phyloP scores from a whole-genome alignment of 2,113 vertebrate species.

The Nipponia nippon region DNA sequence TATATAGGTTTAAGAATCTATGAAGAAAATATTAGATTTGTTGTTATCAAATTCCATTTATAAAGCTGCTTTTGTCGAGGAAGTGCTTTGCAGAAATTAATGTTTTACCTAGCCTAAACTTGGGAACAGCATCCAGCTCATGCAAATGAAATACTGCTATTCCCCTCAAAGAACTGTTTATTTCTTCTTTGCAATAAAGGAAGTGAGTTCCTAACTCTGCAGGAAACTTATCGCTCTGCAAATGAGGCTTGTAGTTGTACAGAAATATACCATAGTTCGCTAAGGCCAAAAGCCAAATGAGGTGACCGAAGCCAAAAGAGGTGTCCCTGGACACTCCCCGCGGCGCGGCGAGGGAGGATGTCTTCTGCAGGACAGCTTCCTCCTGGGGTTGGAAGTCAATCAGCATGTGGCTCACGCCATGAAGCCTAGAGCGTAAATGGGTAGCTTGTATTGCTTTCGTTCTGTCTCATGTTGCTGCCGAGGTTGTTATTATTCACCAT shows the following conservation, averaged over 20 bases:
- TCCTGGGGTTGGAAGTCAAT: slow-evolving; percentile 2
- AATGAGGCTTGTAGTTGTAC: neutral
- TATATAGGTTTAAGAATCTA: neutral
- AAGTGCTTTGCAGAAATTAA: neutral
- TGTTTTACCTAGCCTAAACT: neutral
- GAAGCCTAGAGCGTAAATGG: neutral
- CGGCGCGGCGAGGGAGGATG: neutral
- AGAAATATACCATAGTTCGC: neutral
- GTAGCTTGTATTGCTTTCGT: slow-evolving; percentile 12
- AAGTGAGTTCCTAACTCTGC: neutral
- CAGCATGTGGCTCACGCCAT: neutral
- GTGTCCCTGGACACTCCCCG: neutral
- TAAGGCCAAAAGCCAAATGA: neutral
- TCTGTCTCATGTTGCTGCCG: slow-evolving; percentile 11
- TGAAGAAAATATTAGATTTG: neutral
- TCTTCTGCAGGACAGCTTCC: neutral
- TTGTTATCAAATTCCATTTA: neutral
- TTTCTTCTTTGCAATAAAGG: slow-evolving; percentile 27
- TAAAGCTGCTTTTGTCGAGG: neutral
- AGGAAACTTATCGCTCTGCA: neutral
- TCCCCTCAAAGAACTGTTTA: slow-evolving; percentile 27
- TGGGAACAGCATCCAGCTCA: neutral
- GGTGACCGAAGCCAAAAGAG: slow-evolving; percentile 3
- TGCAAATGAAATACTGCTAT: neutral
- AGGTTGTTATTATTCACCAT: slow-evolving; percentile 46